Conservation (phyloP, 2,113 vertebrate genomes). For the Lanius ludovicianus region DNA sequence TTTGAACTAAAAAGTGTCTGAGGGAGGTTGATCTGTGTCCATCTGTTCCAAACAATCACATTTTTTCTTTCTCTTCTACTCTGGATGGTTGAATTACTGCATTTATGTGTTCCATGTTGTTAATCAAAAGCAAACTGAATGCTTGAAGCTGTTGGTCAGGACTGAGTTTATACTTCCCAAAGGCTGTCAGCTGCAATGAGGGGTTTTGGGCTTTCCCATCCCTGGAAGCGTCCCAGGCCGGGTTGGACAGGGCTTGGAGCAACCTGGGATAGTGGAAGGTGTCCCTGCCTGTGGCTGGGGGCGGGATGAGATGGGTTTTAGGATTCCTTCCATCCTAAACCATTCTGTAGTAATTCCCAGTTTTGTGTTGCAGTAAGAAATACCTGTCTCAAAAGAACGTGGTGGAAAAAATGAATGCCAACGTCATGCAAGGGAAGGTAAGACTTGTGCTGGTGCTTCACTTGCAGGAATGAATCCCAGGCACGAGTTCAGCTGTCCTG, state of each 20-base stretch:
- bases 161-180: not conserved
- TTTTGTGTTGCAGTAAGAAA: constrained; percentile 86
- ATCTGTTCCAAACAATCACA: accelerated
- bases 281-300: not conserved
- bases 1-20: not conserved
- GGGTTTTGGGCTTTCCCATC: not conserved
- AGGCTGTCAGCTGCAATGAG: not conserved
- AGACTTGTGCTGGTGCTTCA: not conserved
- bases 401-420: constrained; percentile 96
- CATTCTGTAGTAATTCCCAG: not conserved
- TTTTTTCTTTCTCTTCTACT: not conserved
- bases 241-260: accelerated
- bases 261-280: not conserved
- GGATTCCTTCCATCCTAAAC: not conserved
- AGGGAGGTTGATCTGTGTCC: not conserved
- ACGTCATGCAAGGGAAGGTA: constrained; percentile 95
- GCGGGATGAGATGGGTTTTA: not conserved
- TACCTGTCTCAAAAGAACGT: constrained; percentile 98
- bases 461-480: not conserved
- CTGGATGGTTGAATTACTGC: not conserved
- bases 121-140: not conserved
- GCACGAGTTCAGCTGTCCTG: not conserved
- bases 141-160: not conserved
- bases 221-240: not conserved
- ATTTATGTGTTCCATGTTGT: not conserved